phyloP scores from a whole-genome alignment of 2,113 vertebrate species.

The Rhadina sibilatrix region DNA sequence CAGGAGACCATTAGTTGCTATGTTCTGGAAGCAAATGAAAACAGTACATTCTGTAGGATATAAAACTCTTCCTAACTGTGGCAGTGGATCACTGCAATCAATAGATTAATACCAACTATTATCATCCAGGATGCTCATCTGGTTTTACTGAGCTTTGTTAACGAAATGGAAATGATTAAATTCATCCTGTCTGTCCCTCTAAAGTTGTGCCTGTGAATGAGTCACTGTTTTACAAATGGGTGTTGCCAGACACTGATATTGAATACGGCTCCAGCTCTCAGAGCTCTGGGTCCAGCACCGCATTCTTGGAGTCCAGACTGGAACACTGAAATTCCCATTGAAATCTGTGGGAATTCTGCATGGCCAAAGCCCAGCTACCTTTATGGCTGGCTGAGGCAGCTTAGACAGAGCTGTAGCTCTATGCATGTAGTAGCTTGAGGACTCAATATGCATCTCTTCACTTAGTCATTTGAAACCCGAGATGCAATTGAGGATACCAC shows the following conservation, averaged over 20 bases:
- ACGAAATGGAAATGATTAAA: constrained; percentile 67
- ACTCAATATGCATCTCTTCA: background rate
- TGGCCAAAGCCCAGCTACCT: constrained; percentile 41
- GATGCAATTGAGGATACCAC: constrained; percentile 23
- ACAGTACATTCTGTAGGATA: constrained; percentile 18
- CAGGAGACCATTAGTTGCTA: background rate
- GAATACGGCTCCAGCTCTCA: constrained; percentile 58
- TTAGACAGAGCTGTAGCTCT: background rate
- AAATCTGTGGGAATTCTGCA: constrained; percentile 57
- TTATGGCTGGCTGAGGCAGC: background rate
- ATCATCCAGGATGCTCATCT: constrained; percentile 50
- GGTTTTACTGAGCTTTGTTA: constrained; percentile 61
- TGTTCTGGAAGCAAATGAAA: constrained; percentile 22
- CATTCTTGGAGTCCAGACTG: constrained; percentile 43
- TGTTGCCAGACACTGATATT: constrained; percentile 51
- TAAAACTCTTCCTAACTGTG: background rate
- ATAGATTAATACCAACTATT: constrained; percentile 58
- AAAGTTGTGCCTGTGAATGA: constrained; percentile 51
- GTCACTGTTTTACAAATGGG: constrained; percentile 65
- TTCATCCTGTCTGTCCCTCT: constrained; percentile 59
- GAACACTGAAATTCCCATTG: constrained; percentile 52
- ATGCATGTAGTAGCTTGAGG: background rate
- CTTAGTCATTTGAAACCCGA: constrained; percentile 36
- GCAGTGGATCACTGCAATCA: background rate
- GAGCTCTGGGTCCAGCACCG: constrained; percentile 15